phyloP scores from a whole-genome alignment of 2,888 invertebrate species.

The Dryocosmus kuriphilus region DNA sequence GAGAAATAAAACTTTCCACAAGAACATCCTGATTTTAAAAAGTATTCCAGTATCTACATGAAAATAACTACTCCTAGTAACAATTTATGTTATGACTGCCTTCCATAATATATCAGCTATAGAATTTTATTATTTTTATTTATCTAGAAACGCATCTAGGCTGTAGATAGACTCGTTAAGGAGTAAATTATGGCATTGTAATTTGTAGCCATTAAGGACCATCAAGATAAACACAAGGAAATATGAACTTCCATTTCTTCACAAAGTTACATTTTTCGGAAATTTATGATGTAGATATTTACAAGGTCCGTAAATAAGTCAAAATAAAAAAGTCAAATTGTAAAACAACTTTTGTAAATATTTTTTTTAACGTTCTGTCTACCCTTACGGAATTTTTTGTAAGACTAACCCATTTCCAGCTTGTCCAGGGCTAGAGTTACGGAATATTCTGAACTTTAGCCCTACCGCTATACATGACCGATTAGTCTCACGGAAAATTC shows the following conservation, averaged over 20 bases:
- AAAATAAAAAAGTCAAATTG: too few relatives aligned
- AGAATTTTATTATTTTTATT: neutral
- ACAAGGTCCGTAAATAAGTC: too few relatives aligned
- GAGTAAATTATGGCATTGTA: constrained; percentile 1
- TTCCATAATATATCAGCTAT: too few relatives aligned
- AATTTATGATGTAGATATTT: neutral
- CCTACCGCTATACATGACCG: too few relatives aligned
- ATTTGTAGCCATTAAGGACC: neutral
- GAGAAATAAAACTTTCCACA: neutral
- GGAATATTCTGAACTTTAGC: too few relatives aligned
- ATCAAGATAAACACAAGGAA: neutral
- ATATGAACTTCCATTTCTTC: neutral
- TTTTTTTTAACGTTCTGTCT: too few relatives aligned
- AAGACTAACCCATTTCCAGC: too few relatives aligned
- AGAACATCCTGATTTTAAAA: neutral
- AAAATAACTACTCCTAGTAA: neutral
- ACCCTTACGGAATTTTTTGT: too few relatives aligned
- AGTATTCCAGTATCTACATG: neutral
- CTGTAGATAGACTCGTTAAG: neutral
- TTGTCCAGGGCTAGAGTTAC: too few relatives aligned
- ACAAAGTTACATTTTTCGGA: neutral
- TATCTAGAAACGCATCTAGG: neutral
- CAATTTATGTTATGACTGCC: too few relatives aligned
- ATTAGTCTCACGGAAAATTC: too few relatives aligned
- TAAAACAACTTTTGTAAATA: too few relatives aligned